Evolutionary conservation across 2,113 vertebrate genomes (phyloP).

Genomic region (Pagrus major): DNA sequence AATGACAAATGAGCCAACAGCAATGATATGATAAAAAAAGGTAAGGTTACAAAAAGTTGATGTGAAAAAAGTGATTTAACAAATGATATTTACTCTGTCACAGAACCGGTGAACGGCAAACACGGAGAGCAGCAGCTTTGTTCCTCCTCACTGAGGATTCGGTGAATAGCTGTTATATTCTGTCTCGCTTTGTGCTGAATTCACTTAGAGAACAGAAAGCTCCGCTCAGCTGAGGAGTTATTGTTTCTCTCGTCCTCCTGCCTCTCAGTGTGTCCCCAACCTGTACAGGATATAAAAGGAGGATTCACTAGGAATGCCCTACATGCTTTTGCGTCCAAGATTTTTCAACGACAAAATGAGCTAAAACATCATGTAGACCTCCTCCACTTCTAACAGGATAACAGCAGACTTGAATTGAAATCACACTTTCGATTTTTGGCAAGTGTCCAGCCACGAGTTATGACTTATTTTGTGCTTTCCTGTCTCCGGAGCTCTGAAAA

Average conservation of each 20-base stretch:
- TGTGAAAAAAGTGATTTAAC: constrained; percentile 10
- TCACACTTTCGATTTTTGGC: constrained; percentile 49
- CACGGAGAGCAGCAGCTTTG: constrained; percentile 43
- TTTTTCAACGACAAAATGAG: constrained; percentile 33
- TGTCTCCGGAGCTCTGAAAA: constrained; percentile 51
- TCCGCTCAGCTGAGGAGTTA: constrained; percentile 19
- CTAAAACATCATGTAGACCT: constrained; percentile 30
- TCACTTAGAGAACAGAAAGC: constrained; percentile 40
- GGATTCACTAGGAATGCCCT: not conserved
- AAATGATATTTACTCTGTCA: not conserved
- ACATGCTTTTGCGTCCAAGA: constrained; percentile 17
- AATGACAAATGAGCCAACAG: not conserved
- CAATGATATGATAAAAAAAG: not conserved
- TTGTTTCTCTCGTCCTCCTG: constrained; percentile 16
- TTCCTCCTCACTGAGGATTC: constrained; percentile 48
- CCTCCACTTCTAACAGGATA: constrained; percentile 35
- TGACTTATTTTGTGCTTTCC: constrained; percentile 69
- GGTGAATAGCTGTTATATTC: constrained; percentile 64
- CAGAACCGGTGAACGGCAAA: constrained; percentile 3
- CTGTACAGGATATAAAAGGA: not conserved
- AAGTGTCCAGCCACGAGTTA: constrained; percentile 43
- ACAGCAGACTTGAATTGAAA: constrained; percentile 33
- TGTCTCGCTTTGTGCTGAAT: constrained; percentile 46
- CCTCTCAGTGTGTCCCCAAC: constrained; percentile 7
- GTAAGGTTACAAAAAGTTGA: not conserved